Conservation (phyloP, 1,140 invertebrate species). For the Euura saliciscinereae region DNA sequence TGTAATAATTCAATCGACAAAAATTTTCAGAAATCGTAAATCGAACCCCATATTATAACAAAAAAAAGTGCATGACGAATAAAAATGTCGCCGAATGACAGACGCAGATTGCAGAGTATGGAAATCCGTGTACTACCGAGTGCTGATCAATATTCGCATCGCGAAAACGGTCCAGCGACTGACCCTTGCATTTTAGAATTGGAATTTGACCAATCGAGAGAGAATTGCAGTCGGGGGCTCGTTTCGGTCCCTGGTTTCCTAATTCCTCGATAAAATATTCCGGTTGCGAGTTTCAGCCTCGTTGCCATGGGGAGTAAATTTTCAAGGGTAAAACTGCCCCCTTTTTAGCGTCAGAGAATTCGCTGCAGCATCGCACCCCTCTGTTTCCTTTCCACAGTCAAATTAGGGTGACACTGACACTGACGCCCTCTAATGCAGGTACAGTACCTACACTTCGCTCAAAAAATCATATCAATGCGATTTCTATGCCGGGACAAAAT, state of each 20-base stretch:
- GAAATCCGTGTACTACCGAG: too few species aligned
- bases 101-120: too few species aligned
- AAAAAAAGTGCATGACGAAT: too few species aligned
- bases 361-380: background rate
- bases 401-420: too few species aligned
- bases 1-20: too few species aligned
- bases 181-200: slow-evolving; percentile 45
- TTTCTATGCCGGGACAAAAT: too few species aligned
- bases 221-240: background rate
- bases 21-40: too few species aligned
- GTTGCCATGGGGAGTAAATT: background rate
- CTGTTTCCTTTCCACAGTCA: background rate
- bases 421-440: too few species aligned
- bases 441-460: too few species aligned
- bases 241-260: background rate
- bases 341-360: background rate
- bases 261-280: background rate
- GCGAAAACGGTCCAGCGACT: slow-evolving; percentile 27
- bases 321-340: background rate
- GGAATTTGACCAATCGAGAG: background rate
- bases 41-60: too few species aligned
- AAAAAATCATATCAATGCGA: too few species aligned
- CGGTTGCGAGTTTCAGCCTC: background rate
- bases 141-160: slow-evolving; percentile 36
- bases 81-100: too few species aligned